A percentile compares a stretch with the other conserved stretches of the same genome.
phyloP scores from a whole-genome alignment of 2,888 invertebrate genomes.

The Anarsia innoxiella region DNA sequence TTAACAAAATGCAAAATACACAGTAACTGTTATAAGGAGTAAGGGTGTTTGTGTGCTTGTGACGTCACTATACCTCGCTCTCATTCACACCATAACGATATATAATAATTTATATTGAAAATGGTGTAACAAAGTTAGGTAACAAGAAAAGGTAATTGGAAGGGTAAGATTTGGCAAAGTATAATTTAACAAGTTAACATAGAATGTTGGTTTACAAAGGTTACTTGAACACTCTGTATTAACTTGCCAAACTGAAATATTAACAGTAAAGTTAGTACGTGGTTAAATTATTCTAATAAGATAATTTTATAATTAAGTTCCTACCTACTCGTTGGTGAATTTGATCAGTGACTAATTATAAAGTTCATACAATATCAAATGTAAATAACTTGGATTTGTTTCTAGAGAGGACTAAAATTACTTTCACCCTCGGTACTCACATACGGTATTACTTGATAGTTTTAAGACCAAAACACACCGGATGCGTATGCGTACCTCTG shows the following conservation, averaged over 20 bases:
- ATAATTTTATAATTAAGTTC: constrained; percentile 40
- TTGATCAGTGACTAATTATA: constrained; percentile 25
- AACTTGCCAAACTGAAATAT: constrained; percentile 24
- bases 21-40: constrained; percentile 56
- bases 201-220: too few relatives aligned
- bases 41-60: constrained; percentile 30
- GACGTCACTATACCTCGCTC: constrained; percentile 14
- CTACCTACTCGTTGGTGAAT: constrained; percentile 56
- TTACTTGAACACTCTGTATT: constrained; percentile 9
- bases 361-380: constrained; percentile 30
- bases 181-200: constrained; percentile 10
- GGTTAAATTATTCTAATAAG: constrained; percentile 44
- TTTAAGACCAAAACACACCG: too few relatives aligned
- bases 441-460: too few relatives aligned
- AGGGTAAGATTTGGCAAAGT: constrained; percentile 62
- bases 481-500: too few relatives aligned
- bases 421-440: too few relatives aligned
- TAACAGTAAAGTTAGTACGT: constrained; percentile 46
- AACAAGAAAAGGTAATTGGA: constrained; percentile 51
- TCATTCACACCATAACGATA: constrained; percentile 15
- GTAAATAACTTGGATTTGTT: constrained; percentile 11
- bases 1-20: constrained; percentile 71
- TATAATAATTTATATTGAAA: constrained; percentile 29
- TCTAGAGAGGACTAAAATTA: constrained; percentile 8
- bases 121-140: constrained; percentile 42